phyloP scores from a whole-genome alignment of 1,140 invertebrate genomes.

The Philopotamus ludificatus region DNA sequence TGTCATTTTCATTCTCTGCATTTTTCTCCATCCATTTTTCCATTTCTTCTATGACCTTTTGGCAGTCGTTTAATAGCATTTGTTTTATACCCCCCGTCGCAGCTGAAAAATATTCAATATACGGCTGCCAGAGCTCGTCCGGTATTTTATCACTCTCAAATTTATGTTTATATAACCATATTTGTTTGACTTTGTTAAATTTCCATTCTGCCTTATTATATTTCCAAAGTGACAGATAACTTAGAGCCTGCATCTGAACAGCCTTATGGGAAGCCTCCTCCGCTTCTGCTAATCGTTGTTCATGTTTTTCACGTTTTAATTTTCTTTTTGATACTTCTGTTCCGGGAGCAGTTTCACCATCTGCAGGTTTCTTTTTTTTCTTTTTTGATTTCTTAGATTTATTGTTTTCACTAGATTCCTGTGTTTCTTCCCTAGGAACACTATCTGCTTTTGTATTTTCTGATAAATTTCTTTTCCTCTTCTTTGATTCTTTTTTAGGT shows the following conservation, averaged over 20 bases:
- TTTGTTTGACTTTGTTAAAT: slow-evolving; percentile 72
- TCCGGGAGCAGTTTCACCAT: slow-evolving; percentile 43
- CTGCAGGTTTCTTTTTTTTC: slow-evolving; percentile 42
- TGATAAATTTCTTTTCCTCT: background rate
- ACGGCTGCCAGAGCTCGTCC: slow-evolving; percentile 60
- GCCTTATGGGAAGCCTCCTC: slow-evolving; percentile 49
- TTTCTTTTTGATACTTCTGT: slow-evolving; percentile 54
- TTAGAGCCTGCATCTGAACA: slow-evolving; percentile 55
- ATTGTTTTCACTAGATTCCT: background rate
- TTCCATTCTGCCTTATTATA: slow-evolving; percentile 69
- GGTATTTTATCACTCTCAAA: slow-evolving; percentile 60
- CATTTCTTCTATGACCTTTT: slow-evolving; percentile 62
- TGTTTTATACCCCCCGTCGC: slow-evolving; percentile 65
- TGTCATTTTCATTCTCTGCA: slow-evolving; percentile 52
- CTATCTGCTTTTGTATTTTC: background rate
- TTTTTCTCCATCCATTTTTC: slow-evolving; percentile 61
- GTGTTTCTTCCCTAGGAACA: background rate
- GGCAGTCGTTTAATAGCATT: slow-evolving; percentile 60
- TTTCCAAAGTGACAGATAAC: slow-evolving; percentile 69
- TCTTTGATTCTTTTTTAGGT: slow-evolving; percentile 3
- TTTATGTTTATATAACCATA: slow-evolving; percentile 70
- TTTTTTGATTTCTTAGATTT: slow-evolving; percentile 45
- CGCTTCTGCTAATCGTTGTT: slow-evolving; percentile 48
- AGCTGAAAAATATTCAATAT: slow-evolving; percentile 70
- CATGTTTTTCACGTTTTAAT: slow-evolving; percentile 52